A percentile compares a stretch with the other conserved stretches of the same genome.
phyloP scores from a whole-genome alignment of 2,797 vertebrate species.

The Phalloptychus januarius region DNA sequence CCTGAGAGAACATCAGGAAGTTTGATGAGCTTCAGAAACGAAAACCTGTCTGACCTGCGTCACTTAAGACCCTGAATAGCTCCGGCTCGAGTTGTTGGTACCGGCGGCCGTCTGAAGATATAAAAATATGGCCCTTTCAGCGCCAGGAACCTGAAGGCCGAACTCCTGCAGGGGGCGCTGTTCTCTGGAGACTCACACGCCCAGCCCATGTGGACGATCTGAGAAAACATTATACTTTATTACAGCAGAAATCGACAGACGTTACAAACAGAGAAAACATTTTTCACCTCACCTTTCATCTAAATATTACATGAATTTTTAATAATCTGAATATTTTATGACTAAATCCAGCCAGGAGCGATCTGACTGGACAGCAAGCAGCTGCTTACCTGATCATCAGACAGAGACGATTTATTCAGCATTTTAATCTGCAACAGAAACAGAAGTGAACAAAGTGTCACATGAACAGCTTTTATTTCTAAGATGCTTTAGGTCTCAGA shows the following conservation, averaged over 20 bases:
- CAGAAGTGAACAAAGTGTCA: background rate
- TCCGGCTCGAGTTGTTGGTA: conserved; percentile 58
- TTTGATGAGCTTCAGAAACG: conserved; percentile 25
- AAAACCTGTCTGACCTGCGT: too few species aligned
- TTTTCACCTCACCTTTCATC: too few species aligned
- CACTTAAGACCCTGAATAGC: too few species aligned
- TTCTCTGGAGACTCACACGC: conserved; percentile 85
- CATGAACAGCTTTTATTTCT: background rate
- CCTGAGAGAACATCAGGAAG: conserved; percentile 76
- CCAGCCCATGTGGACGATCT: conserved; percentile 96
- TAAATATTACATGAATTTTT: background rate
- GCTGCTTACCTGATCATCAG: conserved; percentile 67
- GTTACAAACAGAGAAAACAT: too few species aligned
- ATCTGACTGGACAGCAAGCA: background rate
- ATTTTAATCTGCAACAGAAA: conserved; percentile 63
- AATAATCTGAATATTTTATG: background rate
- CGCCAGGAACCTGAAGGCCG: conserved; percentile 89
- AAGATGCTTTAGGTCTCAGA: background rate
- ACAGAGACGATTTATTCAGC: conserved; percentile 68
- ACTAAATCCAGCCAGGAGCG: background rate
- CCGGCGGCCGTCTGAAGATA: conserved; percentile 89
- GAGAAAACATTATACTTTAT: conserved; percentile 50
- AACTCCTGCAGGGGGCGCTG: conserved; percentile 69
- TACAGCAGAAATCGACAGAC: too few species aligned
- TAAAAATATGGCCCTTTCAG: conserved; percentile 89